Percentiles rank a stretch among this genome's conserved stretches.
Evolutionary conservation across 2,888 invertebrate genomes (phyloP).

Genomic region (Rugalucina vietnamica): DNA sequence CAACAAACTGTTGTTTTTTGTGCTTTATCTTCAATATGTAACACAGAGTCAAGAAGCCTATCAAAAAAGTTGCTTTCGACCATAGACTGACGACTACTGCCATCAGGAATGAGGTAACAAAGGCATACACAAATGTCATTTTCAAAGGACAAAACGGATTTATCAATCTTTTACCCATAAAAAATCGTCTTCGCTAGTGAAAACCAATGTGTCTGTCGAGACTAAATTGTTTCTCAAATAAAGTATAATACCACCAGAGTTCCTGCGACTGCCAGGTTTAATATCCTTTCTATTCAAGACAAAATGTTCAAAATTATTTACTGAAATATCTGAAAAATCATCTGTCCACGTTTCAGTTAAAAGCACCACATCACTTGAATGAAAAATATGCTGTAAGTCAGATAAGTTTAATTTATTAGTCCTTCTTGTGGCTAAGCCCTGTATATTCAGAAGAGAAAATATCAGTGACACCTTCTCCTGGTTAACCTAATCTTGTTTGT

Average conservation of each 20-base stretch:
- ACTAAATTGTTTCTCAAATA: not conserved
- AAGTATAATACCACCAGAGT: not conserved
- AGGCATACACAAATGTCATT: no score
- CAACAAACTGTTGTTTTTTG: not conserved
- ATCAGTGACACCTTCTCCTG: not conserved
- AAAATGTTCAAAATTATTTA: not conserved
- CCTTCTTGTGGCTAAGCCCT: not conserved
- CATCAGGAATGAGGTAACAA: no score
- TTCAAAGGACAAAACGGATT: no score
- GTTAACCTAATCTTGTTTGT: not conserved
- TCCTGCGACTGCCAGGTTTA: not conserved
- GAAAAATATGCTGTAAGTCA: not conserved
- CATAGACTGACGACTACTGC: not conserved
- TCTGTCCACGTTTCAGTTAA: not conserved
- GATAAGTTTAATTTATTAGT: not conserved
- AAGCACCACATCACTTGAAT: not conserved
- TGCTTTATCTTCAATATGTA: not conserved
- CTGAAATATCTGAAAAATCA: not conserved
- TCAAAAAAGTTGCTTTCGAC: not conserved
- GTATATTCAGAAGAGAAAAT: not conserved
- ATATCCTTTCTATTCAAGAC: not conserved
- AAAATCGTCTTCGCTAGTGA: no score
- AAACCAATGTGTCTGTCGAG: no score
- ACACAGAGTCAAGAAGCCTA: not conserved
- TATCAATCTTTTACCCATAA: no score